Evolutionary conservation across 2,113 vertebrate genomes (phyloP).

Genomic region (Campylomormyrus numenius): DNA sequence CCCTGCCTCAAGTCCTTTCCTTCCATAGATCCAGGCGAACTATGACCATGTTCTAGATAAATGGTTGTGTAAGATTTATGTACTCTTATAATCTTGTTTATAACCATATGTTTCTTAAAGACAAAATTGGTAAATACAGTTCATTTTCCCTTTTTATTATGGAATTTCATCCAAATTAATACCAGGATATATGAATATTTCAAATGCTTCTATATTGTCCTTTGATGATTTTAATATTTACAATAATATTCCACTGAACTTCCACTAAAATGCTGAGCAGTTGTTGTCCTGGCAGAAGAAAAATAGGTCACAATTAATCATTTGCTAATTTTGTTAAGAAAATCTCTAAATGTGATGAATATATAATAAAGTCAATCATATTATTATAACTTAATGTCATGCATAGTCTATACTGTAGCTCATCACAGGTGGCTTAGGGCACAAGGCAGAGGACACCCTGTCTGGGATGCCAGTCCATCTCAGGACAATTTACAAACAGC

Average conservation of each 20-base stretch:
- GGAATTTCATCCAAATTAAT: conserved; percentile 2
- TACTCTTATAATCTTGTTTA: conserved; percentile 26
- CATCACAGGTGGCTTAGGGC: not conserved
- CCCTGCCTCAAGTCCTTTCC: not conserved
- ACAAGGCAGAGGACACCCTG: not conserved
- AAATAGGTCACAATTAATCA: not conserved
- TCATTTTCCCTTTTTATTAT: conserved; percentile 10
- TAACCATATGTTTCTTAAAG: conserved; percentile 16
- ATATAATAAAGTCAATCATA: not conserved
- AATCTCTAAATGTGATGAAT: not conserved
- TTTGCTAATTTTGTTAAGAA: not conserved
- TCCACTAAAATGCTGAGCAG: not conserved
- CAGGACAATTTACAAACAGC: not conserved
- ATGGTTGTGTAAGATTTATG: conserved; percentile 6
- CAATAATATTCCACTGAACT: not conserved
- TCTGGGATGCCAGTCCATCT: not conserved
- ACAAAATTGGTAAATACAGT: conserved; percentile 24
- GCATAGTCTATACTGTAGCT: not conserved
- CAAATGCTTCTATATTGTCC: conserved; percentile 10
- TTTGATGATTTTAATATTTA: conserved; percentile 1
- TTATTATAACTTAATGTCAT: not conserved
- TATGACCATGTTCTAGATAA: not conserved
- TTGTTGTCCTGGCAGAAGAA: not conserved
- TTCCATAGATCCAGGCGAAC: not conserved
- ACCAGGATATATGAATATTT: conserved; percentile 5